Evolutionary conservation across 2,888 invertebrate genomes (phyloP), one percentile per base, ranked within the genome.

Genomic region (Muschampia plurimacula): DNA sequence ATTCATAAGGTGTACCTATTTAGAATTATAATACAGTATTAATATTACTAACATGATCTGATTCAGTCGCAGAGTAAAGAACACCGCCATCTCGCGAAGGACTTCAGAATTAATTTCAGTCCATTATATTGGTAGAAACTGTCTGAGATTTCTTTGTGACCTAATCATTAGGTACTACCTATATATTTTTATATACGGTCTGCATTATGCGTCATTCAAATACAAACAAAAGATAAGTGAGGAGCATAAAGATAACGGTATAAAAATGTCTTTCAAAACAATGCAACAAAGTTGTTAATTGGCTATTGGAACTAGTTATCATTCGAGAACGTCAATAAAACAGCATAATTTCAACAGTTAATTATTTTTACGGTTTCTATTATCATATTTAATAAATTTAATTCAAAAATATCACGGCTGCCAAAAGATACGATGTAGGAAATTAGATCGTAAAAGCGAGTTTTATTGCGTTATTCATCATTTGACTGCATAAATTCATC

Each of bases 391-490:
- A 79, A 76, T 81, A 83, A 55, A 84, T 85, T 84, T 85, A 81
- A 81, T 86, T 84, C 88, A 87, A 87, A 86, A 84, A 84, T 84
- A 87, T 84, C 88, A 86, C 89, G 89, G 90, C 82, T 86, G 86
- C 84, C 91, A 89, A 92, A 93, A 92, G 92, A 90, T 87, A 84
- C 82, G 87, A 86, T 86, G 91, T 93, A 55, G 57, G 28, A 57
- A 93, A 92, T 85, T 84, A 77, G 85, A 80, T 85, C 92, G 87
- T 93, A 93, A 92, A 91, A 89, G 84, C 81, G 81, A 84, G 86
- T 91, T 92, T 94, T 93, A 94, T 92, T 84, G 83, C 93, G 89
- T 89, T 91, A 93, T 94, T 91, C 94, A 93, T 93, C 92, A 94
- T 91, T 90, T 86, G 82, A 86, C 85, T 77, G 86, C 92, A 93